These are phyloP conservation scores for Stictonetta naevosa DNA, from an alignment of 2,113 vertebrate species.

Conservation along the genomic window DNA sequence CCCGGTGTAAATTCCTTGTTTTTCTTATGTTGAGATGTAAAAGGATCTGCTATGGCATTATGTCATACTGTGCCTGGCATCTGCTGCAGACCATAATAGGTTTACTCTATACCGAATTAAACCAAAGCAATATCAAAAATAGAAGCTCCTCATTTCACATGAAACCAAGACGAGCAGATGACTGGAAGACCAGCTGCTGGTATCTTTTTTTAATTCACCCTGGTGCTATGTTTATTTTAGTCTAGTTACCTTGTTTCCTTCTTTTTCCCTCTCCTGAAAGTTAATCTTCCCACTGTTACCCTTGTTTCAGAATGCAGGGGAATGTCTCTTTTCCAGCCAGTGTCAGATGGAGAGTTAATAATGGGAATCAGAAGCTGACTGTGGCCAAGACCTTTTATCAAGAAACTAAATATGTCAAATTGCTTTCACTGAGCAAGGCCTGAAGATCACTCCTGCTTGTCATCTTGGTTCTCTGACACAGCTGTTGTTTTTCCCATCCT, in stretches of 20 bases:
- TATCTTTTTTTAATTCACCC: rapidly evolving
- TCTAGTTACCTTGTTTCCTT: background rate
- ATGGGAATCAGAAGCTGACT: background rate
- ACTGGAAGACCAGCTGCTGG: background rate
- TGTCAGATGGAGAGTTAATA: background rate
- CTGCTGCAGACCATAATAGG: background rate
- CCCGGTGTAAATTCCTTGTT: background rate
- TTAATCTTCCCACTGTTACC: background rate
- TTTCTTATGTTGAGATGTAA: background rate
- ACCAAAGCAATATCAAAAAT: background rate
- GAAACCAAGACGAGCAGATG: background rate
- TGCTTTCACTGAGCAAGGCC: background rate
- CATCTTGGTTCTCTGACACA: background rate
- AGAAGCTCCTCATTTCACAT: background rate
- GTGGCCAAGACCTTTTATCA: background rate
- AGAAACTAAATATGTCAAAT: background rate
- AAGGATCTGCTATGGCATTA: background rate
- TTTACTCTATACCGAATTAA: background rate
- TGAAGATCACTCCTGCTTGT: background rate
- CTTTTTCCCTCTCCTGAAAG: background rate
- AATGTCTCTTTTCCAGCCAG: background rate
- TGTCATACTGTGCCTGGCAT: rapidly evolving
- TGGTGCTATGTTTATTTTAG: background rate
- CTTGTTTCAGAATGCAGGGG: background rate
- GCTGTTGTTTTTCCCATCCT: background rate